These are phyloP conservation scores for Pandemis corylana DNA, from an alignment of 2,888 invertebrate genomes.

Conservation along the genomic window DNA sequence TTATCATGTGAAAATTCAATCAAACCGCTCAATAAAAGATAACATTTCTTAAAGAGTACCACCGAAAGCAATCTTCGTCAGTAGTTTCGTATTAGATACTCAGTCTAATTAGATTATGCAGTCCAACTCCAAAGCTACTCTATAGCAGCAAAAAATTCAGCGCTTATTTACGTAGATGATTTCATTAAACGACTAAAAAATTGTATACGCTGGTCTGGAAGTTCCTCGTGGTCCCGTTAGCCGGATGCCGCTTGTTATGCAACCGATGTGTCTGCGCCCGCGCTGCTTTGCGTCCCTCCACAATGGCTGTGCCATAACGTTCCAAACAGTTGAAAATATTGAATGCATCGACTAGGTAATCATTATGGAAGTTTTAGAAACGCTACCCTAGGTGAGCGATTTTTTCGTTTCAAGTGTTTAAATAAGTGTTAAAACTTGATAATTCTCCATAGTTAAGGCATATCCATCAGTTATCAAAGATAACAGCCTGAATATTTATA, in stretches of 20 bases:
- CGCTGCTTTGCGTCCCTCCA: conserved; percentile 42
- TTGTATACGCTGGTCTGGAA: conserved; percentile 21
- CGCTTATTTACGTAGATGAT: conserved; percentile 12
- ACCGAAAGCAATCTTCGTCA: too few relatives aligned
- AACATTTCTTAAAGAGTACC: too few relatives aligned
- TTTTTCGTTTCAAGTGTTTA: neutral
- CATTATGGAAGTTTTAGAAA: neutral
- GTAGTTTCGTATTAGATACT: too few relatives aligned
- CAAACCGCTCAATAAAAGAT: too few relatives aligned
- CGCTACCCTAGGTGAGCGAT: neutral
- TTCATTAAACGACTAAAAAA: conserved; percentile 8
- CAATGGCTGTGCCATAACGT: conserved; percentile 28
- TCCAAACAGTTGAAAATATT: conserved; percentile 8
- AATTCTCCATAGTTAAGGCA: neutral
- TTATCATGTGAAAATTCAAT: too few relatives aligned
- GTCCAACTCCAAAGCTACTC: too few relatives aligned
- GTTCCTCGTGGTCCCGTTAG: conserved; percentile 69
- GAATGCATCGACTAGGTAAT: conserved; percentile 2
- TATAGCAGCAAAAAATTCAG: neutral
- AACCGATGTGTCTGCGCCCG: conserved; percentile 69
- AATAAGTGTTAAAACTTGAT: too few relatives aligned
- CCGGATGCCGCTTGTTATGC: conserved; percentile 80
- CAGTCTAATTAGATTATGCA: too few relatives aligned
- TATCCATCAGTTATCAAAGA: neutral
- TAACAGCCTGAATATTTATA: neutral